These are phyloP conservation scores for Hetaerina titia DNA, from an alignment of 2,888 invertebrate genomes.

Conservation along the genomic window DNA sequence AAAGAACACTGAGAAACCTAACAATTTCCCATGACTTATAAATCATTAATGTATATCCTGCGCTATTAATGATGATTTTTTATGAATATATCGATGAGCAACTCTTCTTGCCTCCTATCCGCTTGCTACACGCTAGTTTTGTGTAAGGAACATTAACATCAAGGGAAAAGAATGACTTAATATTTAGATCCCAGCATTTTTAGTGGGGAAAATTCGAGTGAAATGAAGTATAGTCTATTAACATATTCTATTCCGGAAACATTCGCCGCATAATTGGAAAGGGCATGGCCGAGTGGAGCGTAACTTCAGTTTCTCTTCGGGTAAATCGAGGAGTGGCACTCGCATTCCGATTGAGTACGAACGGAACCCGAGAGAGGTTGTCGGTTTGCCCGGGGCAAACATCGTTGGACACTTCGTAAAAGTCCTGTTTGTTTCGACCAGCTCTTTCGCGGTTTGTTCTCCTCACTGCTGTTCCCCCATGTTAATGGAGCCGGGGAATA, in stretches of 20 bases:
- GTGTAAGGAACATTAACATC: too few species aligned
- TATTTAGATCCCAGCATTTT: too few species aligned
- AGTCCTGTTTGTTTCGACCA: neutral
- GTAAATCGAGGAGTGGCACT: neutral
- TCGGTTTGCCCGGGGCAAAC: slow-evolving; percentile 5
- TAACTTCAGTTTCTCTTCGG: neutral
- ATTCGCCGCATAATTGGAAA: neutral
- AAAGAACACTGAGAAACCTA: too few species aligned
- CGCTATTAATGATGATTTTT: too few species aligned
- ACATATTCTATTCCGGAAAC: neutral
- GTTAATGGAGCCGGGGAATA: neutral
- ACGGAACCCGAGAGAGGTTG: neutral
- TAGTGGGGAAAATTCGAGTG: too few species aligned
- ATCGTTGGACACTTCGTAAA: slow-evolving; percentile 36
- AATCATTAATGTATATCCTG: too few species aligned
- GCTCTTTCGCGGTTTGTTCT: neutral
- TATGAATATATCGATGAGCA: too few species aligned
- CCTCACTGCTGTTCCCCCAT: neutral
- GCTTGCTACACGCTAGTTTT: too few species aligned
- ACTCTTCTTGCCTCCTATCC: too few species aligned
- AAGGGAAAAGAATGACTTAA: too few species aligned
- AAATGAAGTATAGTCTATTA: too few species aligned
- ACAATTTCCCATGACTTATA: too few species aligned
- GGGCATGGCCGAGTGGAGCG: neutral
- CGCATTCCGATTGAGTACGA: neutral